A percentile compares a stretch with the other conserved stretches of the same genome.
Evolutionary conservation across 2,888 invertebrate genomes (phyloP).

Genomic region (Pelosia muscerda): DNA sequence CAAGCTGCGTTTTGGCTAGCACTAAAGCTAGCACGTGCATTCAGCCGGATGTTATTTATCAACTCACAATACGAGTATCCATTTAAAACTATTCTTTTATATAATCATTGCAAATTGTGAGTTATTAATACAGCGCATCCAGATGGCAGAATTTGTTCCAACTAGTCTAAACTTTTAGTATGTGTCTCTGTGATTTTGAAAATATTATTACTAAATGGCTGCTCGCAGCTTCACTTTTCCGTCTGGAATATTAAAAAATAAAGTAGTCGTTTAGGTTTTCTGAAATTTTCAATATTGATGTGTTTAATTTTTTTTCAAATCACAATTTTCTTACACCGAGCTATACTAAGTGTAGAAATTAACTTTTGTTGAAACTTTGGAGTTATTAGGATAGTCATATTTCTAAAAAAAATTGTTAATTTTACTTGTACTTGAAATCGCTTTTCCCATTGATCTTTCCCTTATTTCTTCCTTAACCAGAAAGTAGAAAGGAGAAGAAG

Average conservation of each 20-base stretch:
- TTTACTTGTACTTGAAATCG: too few species aligned
- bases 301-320: too few species aligned
- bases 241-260: neutral
- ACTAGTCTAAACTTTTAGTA: neutral
- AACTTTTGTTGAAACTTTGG: too few species aligned
- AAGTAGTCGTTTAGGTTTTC: neutral
- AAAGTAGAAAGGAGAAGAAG: too few species aligned
- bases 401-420: too few species aligned
- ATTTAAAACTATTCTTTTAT: conserved; percentile 44
- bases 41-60: conserved; percentile 66
- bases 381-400: too few species aligned
- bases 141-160: too few species aligned
- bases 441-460: too few species aligned
- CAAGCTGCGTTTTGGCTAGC: conserved; percentile 51
- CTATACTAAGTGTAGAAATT: too few species aligned
- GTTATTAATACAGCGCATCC: neutral
- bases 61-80: conserved; percentile 48
- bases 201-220: neutral
- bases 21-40: conserved; percentile 64
- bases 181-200: neutral
- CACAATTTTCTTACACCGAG: too few species aligned
- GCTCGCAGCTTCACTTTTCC: neutral
- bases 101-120: conserved; percentile 7
- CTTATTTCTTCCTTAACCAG: too few species aligned
- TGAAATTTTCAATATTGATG: too few species aligned